Percentiles rank a stretch among this genome's conserved stretches.
Conservation (phyloP, 2,888 invertebrate species). For the Dendrolimus pini region DNA sequence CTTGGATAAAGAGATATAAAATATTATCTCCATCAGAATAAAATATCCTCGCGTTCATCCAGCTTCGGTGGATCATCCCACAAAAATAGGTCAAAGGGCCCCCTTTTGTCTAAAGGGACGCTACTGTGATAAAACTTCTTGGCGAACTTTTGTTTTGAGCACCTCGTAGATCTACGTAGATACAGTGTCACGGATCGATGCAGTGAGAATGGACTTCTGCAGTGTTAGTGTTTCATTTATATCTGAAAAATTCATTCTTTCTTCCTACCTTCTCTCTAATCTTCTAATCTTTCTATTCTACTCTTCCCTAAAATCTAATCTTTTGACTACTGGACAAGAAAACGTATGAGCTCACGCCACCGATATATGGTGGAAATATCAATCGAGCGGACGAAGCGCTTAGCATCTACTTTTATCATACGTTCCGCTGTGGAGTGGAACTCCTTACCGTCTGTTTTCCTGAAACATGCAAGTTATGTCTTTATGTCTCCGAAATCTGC, state of each 20-base stretch:
- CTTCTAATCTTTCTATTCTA: too few species aligned
- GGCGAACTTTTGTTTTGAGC: slow-evolving; percentile 71
- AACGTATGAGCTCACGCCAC: too few species aligned
- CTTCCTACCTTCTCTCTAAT: too few species aligned
- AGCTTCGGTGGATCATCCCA: slow-evolving; percentile 43
- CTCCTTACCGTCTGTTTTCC: too few species aligned
- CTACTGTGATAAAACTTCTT: slow-evolving; percentile 63
- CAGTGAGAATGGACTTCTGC: slow-evolving; percentile 21
- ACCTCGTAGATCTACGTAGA: slow-evolving; percentile 31
- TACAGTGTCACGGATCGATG: slow-evolving; percentile 30
- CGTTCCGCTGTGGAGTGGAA: too few species aligned
- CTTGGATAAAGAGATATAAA: not conserved
- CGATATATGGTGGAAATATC: too few species aligned
- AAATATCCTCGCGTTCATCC: slow-evolving; percentile 8
- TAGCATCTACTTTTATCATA: too few species aligned
- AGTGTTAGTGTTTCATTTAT: slow-evolving; percentile 1
- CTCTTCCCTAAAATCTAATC: too few species aligned
- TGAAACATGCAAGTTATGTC: too few species aligned
- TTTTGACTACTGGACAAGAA: too few species aligned
- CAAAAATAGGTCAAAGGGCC: slow-evolving; percentile 69
- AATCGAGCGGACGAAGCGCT: too few species aligned
- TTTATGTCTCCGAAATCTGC: too few species aligned
- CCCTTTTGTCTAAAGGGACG: slow-evolving; percentile 39
- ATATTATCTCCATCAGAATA: not conserved
- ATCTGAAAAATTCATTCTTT: not conserved